A percentile compares a stretch with the other conserved stretches of the same genome.
These are phyloP conservation scores for Contarinia nasturtii DNA, from an alignment of 1,140 invertebrate genomes.

Conservation along the genomic window DNA sequence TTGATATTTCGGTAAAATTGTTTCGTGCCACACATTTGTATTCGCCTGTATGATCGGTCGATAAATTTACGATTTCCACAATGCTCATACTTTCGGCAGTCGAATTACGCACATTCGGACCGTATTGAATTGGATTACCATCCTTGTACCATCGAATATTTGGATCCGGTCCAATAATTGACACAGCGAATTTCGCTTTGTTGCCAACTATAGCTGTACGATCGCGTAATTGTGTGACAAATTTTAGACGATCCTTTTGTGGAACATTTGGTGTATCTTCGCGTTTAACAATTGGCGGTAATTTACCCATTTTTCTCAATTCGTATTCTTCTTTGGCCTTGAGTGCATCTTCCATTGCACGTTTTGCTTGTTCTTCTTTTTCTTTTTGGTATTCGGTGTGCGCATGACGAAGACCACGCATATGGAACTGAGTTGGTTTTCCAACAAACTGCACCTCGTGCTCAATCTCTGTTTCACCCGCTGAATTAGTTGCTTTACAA, in stretches of 20 bases:
- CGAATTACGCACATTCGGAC: slow-evolving; percentile 15
- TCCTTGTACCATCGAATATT: slow-evolving; percentile 71
- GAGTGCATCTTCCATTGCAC: slow-evolving; percentile 16
- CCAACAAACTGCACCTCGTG: slow-evolving; percentile 17
- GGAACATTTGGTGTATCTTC: slow-evolving; percentile 14
- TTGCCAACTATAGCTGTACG: slow-evolving; percentile 53
- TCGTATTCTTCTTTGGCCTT: slow-evolving; percentile 19
- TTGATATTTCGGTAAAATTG: slow-evolving; percentile 20
- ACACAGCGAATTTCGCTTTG: slow-evolving; percentile 64
- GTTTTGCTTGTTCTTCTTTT: slow-evolving; percentile 14
- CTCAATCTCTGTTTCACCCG: slow-evolving; percentile 36
- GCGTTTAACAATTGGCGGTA: background rate
- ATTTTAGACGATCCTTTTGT: slow-evolving; percentile 25
- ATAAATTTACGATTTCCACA: slow-evolving; percentile 14
- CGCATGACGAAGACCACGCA: slow-evolving; percentile 19
- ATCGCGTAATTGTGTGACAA: slow-evolving; percentile 63
- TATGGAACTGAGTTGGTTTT: slow-evolving; percentile 18
- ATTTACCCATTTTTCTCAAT: background rate
- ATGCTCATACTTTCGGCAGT: slow-evolving; percentile 20
- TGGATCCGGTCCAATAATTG: slow-evolving; percentile 62
- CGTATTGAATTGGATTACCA: slow-evolving; percentile 26
- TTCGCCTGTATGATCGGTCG: slow-evolving; percentile 15
- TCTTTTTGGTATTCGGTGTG: slow-evolving; percentile 16
- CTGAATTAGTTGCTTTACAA: slow-evolving; percentile 38
- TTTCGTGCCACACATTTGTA: slow-evolving; percentile 22